Percentiles rank a stretch among this genome's conserved stretches.
These are phyloP conservation scores for Halichoerus grypus DNA, from an alignment of 2,113 vertebrate species.

Conservation along the genomic window DNA sequence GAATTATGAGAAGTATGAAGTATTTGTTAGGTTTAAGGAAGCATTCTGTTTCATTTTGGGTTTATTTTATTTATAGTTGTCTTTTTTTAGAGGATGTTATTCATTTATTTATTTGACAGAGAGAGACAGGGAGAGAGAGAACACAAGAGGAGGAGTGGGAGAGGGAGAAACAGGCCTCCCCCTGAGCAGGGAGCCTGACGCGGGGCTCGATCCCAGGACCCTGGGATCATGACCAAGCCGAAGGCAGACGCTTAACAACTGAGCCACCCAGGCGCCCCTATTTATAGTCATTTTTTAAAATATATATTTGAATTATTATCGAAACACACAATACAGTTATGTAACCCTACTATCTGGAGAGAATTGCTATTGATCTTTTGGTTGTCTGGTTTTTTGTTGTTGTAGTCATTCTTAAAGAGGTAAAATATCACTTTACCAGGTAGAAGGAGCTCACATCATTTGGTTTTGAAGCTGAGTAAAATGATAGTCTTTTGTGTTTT, in stretches of 20 bases:
- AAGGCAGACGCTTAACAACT: no score
- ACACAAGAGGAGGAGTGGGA: no score
- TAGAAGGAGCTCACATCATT: neutral
- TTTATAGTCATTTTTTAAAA: neutral
- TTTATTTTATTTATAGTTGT: constrained; percentile 16
- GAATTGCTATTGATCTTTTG: neutral
- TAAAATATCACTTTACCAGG: neutral
- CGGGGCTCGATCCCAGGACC: no score
- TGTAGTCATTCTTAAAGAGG: neutral
- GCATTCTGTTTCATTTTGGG: neutral
- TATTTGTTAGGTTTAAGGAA: constrained; percentile 19
- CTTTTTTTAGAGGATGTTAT: no score
- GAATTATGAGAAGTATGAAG: neutral
- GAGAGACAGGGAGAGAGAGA: no score
- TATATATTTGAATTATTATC: neutral
- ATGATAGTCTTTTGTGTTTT: constrained; percentile 43
- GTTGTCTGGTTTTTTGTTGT: neutral
- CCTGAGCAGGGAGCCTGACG: no score
- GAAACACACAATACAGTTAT: neutral
- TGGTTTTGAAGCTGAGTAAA: neutral
- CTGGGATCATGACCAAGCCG: no score
- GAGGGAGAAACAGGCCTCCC: no score
- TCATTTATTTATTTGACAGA: no score
- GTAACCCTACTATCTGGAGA: neutral
- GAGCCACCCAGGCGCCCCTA: neutral